These are phyloP conservation scores for Liodrosophila aerea DNA, from an alignment of 2,888 invertebrate genomes.

Conservation along the genomic window DNA sequence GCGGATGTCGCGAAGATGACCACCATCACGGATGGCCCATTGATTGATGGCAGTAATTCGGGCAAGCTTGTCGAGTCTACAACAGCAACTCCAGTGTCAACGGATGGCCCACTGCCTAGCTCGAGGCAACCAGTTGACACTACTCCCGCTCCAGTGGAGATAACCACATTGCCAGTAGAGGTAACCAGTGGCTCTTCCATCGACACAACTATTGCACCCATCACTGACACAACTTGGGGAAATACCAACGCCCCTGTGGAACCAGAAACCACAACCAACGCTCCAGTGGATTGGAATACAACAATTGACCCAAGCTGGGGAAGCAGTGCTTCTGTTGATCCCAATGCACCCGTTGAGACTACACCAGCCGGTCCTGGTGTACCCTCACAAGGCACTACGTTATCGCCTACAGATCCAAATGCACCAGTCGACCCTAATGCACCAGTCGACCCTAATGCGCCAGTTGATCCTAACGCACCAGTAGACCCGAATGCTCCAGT, in stretches of 20 bases:
- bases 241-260: constrained; percentile 17
- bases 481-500: constrained; percentile 9
- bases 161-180: constrained; percentile 20
- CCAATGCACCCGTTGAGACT: constrained; percentile 23
- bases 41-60: constrained; percentile 21
- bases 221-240: constrained; percentile 14
- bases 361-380: neutral
- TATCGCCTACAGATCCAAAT: constrained; percentile 18
- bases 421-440: constrained; percentile 18
- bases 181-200: constrained; percentile 12
- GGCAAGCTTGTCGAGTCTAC: constrained; percentile 32
- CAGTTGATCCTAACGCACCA: constrained; percentile 9
- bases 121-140: neutral
- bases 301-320: constrained; percentile 31
- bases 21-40: constrained; percentile 51
- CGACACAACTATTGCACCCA: constrained; percentile 24
- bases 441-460: constrained; percentile 12
- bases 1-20: constrained; percentile 59
- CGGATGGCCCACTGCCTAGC: constrained; percentile 5
- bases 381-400: too few relatives aligned
- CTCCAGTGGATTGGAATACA: constrained; percentile 11
- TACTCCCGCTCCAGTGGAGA: constrained; percentile 7
- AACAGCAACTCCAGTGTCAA: constrained; percentile 7
- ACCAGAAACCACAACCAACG: constrained; percentile 27
- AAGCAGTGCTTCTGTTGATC: constrained; percentile 23